These are phyloP conservation scores for Drusus annulatus DNA, from an alignment of 1,140 invertebrate genomes.

Conservation along the genomic window DNA sequence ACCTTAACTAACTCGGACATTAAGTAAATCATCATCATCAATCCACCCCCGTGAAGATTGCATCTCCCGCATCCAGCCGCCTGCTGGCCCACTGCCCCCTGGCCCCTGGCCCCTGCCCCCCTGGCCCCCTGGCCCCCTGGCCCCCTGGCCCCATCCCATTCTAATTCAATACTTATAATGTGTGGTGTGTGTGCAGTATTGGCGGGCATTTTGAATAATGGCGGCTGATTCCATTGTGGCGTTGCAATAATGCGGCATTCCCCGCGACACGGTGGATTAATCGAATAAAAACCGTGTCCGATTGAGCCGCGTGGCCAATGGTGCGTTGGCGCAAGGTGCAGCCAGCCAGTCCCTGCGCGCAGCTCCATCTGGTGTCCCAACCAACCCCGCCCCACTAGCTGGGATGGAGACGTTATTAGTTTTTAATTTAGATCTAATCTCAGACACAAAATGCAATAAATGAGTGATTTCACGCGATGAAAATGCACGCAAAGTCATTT, in stretches of 20 bases:
- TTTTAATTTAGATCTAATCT: too few species aligned
- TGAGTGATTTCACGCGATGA: too few species aligned
- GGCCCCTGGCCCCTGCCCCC: too few species aligned
- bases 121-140: too few species aligned
- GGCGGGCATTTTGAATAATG: conserved; percentile 27
- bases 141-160: not conserved
- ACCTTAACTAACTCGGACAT: conserved; percentile 52
- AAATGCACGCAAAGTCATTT: too few species aligned
- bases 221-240: conserved; percentile 18
- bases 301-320: conserved; percentile 45
- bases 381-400: not conserved
- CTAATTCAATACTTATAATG: conserved; percentile 42
- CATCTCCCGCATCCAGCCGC: conserved; percentile 34
- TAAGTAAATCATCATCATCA: conserved; percentile 40
- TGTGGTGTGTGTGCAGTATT: not conserved
- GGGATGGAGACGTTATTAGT: too few species aligned
- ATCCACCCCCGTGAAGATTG: conserved; percentile 7
- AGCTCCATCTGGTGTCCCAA: conserved; percentile 4
- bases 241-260: conserved; percentile 30
- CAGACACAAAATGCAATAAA: too few species aligned
- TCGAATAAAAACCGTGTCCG: conserved; percentile 45
- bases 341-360: not conserved
- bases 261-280: conserved; percentile 43
- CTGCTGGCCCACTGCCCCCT: too few species aligned
- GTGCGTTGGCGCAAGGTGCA: conserved; percentile 31